A percentile compares a stretch with the other conserved stretches of the same genome.
Conservation (phyloP, 2,888 invertebrate species). For the Neoaliturus tenellus region DNA sequence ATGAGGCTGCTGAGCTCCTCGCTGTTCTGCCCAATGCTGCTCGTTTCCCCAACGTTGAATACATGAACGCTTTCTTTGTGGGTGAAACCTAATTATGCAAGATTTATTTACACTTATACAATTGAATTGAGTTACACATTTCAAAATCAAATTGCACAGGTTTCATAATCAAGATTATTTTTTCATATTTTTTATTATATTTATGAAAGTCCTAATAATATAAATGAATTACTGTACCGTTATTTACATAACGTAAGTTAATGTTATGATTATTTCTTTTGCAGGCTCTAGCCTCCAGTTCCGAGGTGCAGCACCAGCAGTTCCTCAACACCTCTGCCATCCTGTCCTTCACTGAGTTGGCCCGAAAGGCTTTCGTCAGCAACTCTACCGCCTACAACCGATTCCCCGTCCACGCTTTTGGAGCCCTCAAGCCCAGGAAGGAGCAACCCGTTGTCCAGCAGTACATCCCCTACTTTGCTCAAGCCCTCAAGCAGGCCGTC, state of each 20-base stretch:
- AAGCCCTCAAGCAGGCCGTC: conserved; percentile 76
- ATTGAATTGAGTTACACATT: too few relatives aligned
- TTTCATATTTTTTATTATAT: neutral
- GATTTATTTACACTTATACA: neutral
- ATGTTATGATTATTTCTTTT: neutral
- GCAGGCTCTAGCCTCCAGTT: conserved; percentile 74
- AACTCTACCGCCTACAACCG: conserved; percentile 76
- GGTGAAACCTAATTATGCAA: conserved; percentile 65
- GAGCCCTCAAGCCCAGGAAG: conserved; percentile 75
- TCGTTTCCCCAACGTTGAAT: conserved; percentile 79
- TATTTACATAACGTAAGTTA: neutral
- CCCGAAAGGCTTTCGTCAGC: conserved; percentile 78
- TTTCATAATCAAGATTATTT: neutral
- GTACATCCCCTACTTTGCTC: conserved; percentile 78
- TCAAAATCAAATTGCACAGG: neutral
- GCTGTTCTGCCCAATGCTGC: conserved; percentile 75
- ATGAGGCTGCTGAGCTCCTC: conserved; percentile 79
- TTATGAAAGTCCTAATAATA: too few relatives aligned
- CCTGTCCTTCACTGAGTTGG: conserved; percentile 77
- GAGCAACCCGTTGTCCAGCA: conserved; percentile 75
- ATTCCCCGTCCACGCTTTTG: conserved; percentile 81
- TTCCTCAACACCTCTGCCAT: conserved; percentile 77
- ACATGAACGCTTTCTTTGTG: conserved; percentile 78
- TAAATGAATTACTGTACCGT: too few relatives aligned
- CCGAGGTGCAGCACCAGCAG: conserved; percentile 74